phyloP scores from a whole-genome alignment of 2,797 vertebrate species.

The Rhynchonycteris naso region DNA sequence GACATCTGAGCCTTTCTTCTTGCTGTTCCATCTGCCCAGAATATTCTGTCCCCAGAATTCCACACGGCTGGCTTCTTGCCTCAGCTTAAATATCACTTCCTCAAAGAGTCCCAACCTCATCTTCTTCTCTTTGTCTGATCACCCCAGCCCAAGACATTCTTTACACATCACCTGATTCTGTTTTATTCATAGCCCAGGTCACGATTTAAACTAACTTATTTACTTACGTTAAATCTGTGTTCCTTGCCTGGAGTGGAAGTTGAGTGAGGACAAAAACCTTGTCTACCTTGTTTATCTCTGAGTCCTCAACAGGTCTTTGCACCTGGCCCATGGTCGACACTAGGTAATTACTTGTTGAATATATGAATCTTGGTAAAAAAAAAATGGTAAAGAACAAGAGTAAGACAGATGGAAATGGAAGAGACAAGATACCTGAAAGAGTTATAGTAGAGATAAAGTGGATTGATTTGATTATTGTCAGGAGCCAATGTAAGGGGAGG shows the following conservation, averaged over 20 bases:
- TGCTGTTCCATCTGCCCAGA: background rate
- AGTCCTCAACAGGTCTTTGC: background rate
- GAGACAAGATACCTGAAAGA: background rate
- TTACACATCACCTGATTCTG: background rate
- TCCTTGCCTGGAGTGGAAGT: background rate
- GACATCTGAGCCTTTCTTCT: background rate
- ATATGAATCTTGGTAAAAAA: background rate
- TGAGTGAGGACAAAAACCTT: background rate
- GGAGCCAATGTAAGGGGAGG: background rate
- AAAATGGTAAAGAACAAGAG: background rate
- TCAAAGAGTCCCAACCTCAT: background rate
- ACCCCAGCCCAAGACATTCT: background rate
- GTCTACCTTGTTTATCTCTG: background rate
- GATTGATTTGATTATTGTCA: background rate
- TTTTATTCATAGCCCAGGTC: background rate
- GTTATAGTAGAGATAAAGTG: background rate
- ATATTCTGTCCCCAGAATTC: slow-evolving; percentile 5
- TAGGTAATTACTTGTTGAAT: slow-evolving; percentile 9
- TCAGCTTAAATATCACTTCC: background rate
- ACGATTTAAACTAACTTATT: background rate
- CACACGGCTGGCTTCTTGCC: background rate
- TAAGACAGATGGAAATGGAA: background rate
- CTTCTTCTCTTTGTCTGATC: background rate
- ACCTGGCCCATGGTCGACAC: background rate
- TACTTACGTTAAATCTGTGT: background rate